These are phyloP conservation scores for Discoglossus pictus DNA, from an alignment of 2,797 vertebrate species.

Conservation along the genomic window DNA sequence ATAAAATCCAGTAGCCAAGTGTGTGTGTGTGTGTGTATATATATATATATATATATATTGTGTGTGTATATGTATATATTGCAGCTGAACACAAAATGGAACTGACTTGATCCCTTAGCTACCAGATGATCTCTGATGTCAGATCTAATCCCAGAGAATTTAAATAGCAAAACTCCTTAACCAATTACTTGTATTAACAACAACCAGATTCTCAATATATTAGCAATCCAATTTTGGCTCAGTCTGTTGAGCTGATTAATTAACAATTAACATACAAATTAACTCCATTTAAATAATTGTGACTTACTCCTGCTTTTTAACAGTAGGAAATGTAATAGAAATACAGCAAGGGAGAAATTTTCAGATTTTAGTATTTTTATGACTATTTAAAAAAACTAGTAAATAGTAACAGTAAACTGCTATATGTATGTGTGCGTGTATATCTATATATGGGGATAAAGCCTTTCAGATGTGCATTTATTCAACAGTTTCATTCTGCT, in stretches of 20 bases:
- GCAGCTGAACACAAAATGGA: slow-evolving; percentile 12
- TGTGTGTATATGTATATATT: no score
- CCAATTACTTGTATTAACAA: slow-evolving; percentile 48
- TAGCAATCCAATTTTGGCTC: slow-evolving; percentile 47
- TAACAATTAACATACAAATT: slow-evolving; percentile 49
- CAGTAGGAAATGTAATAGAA: slow-evolving; percentile 13
- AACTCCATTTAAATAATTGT: slow-evolving; percentile 47
- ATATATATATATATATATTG: no score
- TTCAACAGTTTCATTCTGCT: no score
- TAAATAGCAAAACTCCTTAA: slow-evolving; percentile 48
- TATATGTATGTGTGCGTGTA: no score
- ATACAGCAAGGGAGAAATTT: no score
- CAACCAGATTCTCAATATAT: slow-evolving; percentile 49
- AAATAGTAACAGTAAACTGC: no score
- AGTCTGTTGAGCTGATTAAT: slow-evolving; percentile 50
- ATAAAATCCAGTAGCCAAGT: slow-evolving; percentile 7
- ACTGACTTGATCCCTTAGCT: neutral
- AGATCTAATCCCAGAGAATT: slow-evolving; percentile 33
- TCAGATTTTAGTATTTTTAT: slow-evolving; percentile 23
- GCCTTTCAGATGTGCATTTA: no score
- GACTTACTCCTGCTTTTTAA: slow-evolving; percentile 27
- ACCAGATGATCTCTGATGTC: slow-evolving; percentile 21
- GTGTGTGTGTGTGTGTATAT: no score
- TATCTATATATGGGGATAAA: no score
- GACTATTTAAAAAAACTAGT: no score